Base-by-base conservation (phyloP, 2,113 vertebrate genomes). In the Scomber japonicus region DNA sequence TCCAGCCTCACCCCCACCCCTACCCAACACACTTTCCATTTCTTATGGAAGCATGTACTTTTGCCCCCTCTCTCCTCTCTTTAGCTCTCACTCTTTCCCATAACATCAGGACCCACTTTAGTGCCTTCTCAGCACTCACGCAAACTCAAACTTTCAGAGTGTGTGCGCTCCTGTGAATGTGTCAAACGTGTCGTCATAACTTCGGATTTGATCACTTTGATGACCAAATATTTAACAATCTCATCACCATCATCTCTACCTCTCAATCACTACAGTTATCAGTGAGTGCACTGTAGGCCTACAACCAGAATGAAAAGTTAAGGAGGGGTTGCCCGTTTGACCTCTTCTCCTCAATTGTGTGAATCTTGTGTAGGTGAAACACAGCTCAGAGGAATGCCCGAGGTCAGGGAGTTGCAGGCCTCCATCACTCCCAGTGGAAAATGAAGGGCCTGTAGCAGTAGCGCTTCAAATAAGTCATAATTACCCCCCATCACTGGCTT, bases 31-130 rank as follows among this genome's bases (percentile, higher is more conserved):
- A 79, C 83, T 85, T 88, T 91, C 81, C 90, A 90, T 75, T 77
- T 89, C 89, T 87, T 91, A 85, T 85, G 86, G 83, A 85, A 78
- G 85, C 75, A 63, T 91, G 73, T 65, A 73, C 81, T 88, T 74
- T 87, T 82, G 63, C 70, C 71, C 76, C 70, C 30, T 72, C 74
- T 67, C 72, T 71, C 27, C 8, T 54, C 71, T 83, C 73, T 72
- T 72, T 35, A 56, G 59, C 69, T 81, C 86, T 83, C 87, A 74
- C 66, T 85, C 77, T 88, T 86, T 87, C 80, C 82, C 87, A 75
- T 85, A 75, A 85, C 91, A 93, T 77, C 80, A 81, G 67, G 70
- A 79, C 78, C 64, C 59, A 80, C 76, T 86, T 77, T 69, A 17
- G 50, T 17, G 59, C 75, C 64, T 57, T 48, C 57, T 67, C 60